phyloP scores from a whole-genome alignment of 2,888 invertebrate species.

The Malacosoma neustria region DNA sequence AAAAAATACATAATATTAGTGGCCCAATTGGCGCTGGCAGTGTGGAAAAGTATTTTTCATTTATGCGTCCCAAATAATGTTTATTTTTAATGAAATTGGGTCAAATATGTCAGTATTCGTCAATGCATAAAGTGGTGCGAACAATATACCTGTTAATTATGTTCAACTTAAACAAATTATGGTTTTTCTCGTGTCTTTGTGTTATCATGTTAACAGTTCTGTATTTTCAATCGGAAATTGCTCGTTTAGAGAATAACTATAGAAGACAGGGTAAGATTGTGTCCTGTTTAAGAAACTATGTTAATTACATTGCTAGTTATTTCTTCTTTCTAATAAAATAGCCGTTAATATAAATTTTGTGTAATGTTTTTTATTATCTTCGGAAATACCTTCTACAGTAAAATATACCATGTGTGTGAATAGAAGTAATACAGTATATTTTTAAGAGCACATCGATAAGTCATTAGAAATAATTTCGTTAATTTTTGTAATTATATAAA shows the following conservation, averaged over 20 bases:
- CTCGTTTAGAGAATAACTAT: constrained; percentile 54
- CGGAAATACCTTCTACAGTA: too few species aligned
- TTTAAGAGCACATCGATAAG: too few species aligned
- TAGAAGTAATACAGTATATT: too few species aligned
- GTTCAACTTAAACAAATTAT: constrained; percentile 65
- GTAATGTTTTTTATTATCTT: too few species aligned
- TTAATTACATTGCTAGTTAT: neutral
- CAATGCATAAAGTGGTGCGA: constrained; percentile 32
- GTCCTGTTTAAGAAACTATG: neutral
- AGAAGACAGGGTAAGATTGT: constrained; percentile 47
- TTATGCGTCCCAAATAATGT: constrained; percentile 47
- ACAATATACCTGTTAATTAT: constrained; percentile 34
- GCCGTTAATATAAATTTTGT: too few species aligned
- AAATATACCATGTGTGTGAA: too few species aligned
- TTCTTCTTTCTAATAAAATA: too few species aligned
- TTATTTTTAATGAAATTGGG: constrained; percentile 48
- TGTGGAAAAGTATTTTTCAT: constrained; percentile 25
- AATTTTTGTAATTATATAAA: too few species aligned
- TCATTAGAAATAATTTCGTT: too few species aligned
- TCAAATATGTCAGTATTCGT: constrained; percentile 44
- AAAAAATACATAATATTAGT: neutral
- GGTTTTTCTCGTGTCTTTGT: constrained; percentile 58
- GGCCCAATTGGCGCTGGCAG: neutral
- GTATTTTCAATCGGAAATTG: constrained; percentile 65
- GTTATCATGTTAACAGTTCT: constrained; percentile 57